Evolutionary conservation across 2,888 invertebrate genomes (phyloP), one percentile per base, ranked within the genome.

Genomic region (Cantharis lateralis): DNA sequence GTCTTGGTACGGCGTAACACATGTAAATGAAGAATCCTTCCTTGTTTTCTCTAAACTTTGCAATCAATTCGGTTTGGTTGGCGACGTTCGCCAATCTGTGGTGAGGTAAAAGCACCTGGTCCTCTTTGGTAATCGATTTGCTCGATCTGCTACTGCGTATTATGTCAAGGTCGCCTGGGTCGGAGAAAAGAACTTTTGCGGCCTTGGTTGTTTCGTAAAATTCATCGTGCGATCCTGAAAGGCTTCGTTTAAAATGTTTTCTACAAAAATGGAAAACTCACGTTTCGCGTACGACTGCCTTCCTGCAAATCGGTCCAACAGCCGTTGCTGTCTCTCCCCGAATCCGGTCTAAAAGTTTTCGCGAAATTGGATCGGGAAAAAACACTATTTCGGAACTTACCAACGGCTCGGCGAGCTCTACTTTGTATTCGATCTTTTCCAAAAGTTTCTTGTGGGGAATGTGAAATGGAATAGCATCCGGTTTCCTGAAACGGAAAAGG

Each of bases 11-110:
- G 62, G 93, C 93, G 81, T 95, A 94, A 9, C 91, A 91, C 89
- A 96, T 91, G 85, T 96, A 96, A 4, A 95, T 90, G 85, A 95
- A 96, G 9, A 91, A 91, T 72, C 91, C 89, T n/a, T 91, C 89
- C 0, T 91, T 90, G 78, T 91, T 89, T 1, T 85, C 86, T 61
- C 91, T 89, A 79, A 95, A 89, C 76, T 89, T 89, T 10, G 90
- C 80, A 20, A 91, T 90, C 72, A 91, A 84, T 75, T 88, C 86
- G 13, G 86, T 84, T 79, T 90, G 90, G 82, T 90, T 86, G 16
- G 86, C 88, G 4, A 90, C 87, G 68, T 84, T 79, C 2, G 79
- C 26, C 10, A 86, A 71, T 81, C 81, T 84, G 66, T 82, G 82
- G 79, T 86, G 86, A 0, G 86, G 86, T 32, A 86, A 76, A 32